Percentiles rank a stretch among this genome's conserved stretches.
These are phyloP conservation scores for Standfussiana lucernea DNA, from an alignment of 2,888 invertebrate species.

Conservation along the genomic window DNA sequence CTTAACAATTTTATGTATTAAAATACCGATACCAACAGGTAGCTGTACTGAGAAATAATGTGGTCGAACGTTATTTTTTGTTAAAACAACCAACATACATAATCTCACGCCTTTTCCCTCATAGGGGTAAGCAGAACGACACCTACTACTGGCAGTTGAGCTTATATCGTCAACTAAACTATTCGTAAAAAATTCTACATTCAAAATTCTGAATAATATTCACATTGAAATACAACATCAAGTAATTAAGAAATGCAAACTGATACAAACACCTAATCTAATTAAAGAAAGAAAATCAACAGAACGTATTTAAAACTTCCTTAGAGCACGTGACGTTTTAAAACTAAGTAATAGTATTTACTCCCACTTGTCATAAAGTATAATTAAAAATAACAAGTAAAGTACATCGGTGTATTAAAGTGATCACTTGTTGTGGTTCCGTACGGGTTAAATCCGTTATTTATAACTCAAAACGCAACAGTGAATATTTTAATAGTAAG, in stretches of 20 bases:
- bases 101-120: no score
- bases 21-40: background rate
- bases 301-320: background rate
- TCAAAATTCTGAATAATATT: background rate
- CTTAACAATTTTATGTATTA: background rate
- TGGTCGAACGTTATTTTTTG: background rate
- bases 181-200: background rate
- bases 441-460: slow-evolving; percentile 55
- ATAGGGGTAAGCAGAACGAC: background rate
- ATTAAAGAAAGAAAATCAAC: background rate
- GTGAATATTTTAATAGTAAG: slow-evolving; percentile 68
- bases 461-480: slow-evolving; percentile 60
- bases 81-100: no score
- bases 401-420: slow-evolving; percentile 34
- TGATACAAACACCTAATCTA: background rate
- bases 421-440: slow-evolving; percentile 59
- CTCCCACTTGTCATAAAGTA: background rate
- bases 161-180: background rate
- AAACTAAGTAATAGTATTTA: background rate
- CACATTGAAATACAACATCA: background rate
- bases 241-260: background rate
- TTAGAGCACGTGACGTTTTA: background rate
- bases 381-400: slow-evolving; percentile 17
- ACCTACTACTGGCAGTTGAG: background rate
- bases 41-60: background rate